Evolutionary conservation across 2,113 vertebrate genomes (phyloP).

Genomic region (Marmota flaviventris): DNA sequence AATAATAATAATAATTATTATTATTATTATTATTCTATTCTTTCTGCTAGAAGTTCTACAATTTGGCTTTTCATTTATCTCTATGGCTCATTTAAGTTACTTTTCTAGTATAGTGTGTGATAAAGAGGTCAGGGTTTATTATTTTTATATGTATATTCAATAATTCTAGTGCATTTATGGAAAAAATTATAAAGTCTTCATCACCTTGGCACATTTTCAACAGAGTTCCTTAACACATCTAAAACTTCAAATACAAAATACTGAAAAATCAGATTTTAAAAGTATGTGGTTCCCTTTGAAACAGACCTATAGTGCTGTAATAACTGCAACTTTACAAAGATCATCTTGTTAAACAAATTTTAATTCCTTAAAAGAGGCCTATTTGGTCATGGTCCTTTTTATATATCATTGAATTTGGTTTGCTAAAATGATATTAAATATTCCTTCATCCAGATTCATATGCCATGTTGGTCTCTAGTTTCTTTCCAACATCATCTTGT

Average conservation of each 20-base stretch:
- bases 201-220: neutral
- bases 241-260: constrained; percentile 47
- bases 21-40: neutral
- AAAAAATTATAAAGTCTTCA: neutral
- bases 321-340: constrained; percentile 26
- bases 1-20: too few species aligned
- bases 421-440: neutral
- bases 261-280: constrained; percentile 41
- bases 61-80: neutral
- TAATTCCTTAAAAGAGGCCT: neutral
- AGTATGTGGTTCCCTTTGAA: constrained; percentile 13
- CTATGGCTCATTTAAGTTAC: neutral
- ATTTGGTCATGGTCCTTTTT: neutral
- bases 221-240: neutral
- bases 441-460: neutral
- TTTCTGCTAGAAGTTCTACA: neutral
- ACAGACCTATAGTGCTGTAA: neutral
- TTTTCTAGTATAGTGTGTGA: neutral
- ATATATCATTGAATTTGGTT: neutral
- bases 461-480: neutral
- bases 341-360: neutral
- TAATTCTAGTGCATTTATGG: neutral
- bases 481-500: neutral
- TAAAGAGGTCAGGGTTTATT: neutral
- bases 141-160: neutral